Conservation (phyloP, 2,797 vertebrate species). For the Ceryle rudis region DNA sequence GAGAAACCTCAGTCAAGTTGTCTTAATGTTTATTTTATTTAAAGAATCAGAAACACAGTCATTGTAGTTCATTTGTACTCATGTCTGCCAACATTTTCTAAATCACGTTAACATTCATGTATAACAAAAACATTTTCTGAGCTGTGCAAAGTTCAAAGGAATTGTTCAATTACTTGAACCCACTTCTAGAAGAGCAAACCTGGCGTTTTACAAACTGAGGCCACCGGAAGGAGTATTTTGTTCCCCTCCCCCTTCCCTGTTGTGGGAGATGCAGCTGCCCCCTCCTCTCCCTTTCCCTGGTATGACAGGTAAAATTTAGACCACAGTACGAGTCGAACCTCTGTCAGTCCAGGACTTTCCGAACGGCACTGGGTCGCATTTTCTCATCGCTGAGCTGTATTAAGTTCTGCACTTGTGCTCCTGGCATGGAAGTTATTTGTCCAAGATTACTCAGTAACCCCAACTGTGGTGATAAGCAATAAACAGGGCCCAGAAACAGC, state of each 20-base stretch:
- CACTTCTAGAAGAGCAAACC: conserved; percentile 58
- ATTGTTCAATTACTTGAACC: conserved; percentile 62
- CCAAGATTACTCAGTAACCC: conserved; percentile 4
- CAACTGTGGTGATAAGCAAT: conserved; percentile 13
- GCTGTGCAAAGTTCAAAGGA: conserved; percentile 81
- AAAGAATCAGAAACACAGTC: conserved; percentile 83
- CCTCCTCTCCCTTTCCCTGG: conserved; percentile 2
- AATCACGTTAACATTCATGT: conserved; percentile 79
- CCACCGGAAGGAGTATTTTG: conserved; percentile 30
- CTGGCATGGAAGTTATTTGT: conserved; percentile 36
- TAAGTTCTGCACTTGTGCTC: conserved; percentile 33
- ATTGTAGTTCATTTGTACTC: conserved; percentile 75
- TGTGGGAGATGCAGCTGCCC: conserved; percentile 13
- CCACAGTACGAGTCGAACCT: not conserved
- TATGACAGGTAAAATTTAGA: conserved; percentile 41
- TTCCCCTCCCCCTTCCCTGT: not conserved
- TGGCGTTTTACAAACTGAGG: conserved; percentile 62
- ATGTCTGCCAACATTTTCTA: conserved; percentile 74
- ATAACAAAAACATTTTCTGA: conserved; percentile 77
- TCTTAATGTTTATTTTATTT: conserved; percentile 81
- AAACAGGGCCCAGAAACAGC: conserved; percentile 27
- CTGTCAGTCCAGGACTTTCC: not conserved
- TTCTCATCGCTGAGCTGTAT: not conserved
- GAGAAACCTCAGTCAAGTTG: conserved; percentile 11
- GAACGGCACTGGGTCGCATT: not conserved